Evolutionary conservation across 2,888 invertebrate species (phyloP), one percentile per base, ranked within the genome.

Genomic region (Ochlodes sylvanus): DNA sequence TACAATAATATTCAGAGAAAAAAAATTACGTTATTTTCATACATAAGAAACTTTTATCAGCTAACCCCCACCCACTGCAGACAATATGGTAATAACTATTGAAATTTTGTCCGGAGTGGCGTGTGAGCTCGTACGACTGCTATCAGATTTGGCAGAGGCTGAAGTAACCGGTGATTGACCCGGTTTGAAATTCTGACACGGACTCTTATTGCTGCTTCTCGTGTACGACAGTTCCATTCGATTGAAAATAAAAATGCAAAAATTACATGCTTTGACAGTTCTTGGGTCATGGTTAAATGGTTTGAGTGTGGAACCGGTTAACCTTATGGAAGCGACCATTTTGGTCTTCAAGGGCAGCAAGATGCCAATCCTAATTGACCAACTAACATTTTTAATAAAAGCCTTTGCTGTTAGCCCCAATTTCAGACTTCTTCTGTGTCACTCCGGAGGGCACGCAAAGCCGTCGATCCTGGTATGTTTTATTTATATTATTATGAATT

Each of bases 61-160:
- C 14, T 17, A 32, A 32, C 52, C 14, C 6, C 38, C 34, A 1
- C 0, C 21, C 44, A n/a, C 27, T 44, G 42, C 42, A 52, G 42
- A 38, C 50, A 47, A 62, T 68, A 68, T 68, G 68, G 50, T 63
- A 68, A 68, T 68, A 32, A 1, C 19, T 42, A 12, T 15, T 54
- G 60, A 34, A 66, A 21, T 55, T 60, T 60, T 54, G 54, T 61
- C 44, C 42, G 12, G 60, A 61, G 44, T 54, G 50, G 32, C 42
- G n/a, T 58, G 42, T 61, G 61, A 67, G 58, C 41, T 60, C 50
- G 58, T 27, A 27, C 27, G 27, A 32, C 58, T 12, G 32, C 55
- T 67, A 74, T 71, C 70, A 71, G 72, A 72, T 74, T 69, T 74
- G 74, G 74, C 72, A 74, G 68, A 55, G 60, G 63, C 56, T 58